phyloP scores from a whole-genome alignment of 2,888 invertebrate genomes.

The Didymodactylos carnosus region DNA sequence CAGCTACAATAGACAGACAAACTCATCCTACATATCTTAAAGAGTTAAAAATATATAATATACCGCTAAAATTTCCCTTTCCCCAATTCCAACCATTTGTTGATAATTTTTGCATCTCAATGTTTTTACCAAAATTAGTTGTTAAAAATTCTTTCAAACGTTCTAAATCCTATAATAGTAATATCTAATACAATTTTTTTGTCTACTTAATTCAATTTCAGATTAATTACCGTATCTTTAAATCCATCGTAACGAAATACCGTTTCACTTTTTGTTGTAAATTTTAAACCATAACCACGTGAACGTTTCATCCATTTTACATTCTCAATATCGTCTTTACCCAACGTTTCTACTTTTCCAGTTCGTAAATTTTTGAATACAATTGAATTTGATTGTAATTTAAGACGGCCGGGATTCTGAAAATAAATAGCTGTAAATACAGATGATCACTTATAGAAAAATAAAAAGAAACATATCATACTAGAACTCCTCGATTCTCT shows the following conservation, averaged over 20 bases:
- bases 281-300: conserved; percentile 64
- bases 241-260: conserved; percentile 80
- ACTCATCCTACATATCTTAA: background rate
- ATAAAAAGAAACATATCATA: background rate
- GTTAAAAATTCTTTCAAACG: conserved; percentile 73
- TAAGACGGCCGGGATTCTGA: conserved; percentile 7
- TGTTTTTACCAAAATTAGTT: conserved; percentile 49
- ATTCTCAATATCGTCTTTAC: conserved; percentile 52
- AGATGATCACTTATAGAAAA: background rate
- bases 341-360: conserved; percentile 1
- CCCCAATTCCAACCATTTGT: conserved; percentile 99
- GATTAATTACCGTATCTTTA: conserved; percentile 46
- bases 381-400: conserved; percentile 5
- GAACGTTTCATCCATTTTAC: conserved; percentile 79
- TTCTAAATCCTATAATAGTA: conserved; percentile 54
- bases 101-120: conserved; percentile 73
- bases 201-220: conserved; percentile 37
- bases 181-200: conserved; percentile 6
- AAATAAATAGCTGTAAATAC: background rate
- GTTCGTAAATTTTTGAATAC: conserved; percentile 11
- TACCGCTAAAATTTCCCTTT: conserved; percentile 66
- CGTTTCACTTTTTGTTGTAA: conserved; percentile 69
- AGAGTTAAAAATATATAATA: background rate
- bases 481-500: conserved; percentile 9
- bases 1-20: conserved; percentile 20